Evolutionary conservation across 2,113 vertebrate species (phyloP), one percentile per base, ranked within the genome.

Genomic region (Phalacrocorax aristotelis): DNA sequence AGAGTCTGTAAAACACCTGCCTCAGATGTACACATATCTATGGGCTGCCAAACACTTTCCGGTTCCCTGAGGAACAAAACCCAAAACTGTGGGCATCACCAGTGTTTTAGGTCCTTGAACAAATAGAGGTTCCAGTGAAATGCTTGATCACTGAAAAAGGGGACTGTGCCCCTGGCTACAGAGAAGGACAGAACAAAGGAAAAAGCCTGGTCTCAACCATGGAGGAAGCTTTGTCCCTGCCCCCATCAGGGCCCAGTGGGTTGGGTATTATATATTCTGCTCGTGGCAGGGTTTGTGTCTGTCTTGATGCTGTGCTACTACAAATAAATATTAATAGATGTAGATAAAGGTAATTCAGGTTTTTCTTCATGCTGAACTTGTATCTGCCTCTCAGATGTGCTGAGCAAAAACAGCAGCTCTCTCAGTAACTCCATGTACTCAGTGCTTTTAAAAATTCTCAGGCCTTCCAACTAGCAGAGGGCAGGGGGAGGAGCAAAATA

Each of bases 181-280:
- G 65, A 17, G 36, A 29, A 69, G 36, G 84, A 23, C 61, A 75
- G 42, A 78, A 93, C 74, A 91, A 91, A 95, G 82, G 90, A n/a
- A 62, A 23, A 51, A 85, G 42, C 38, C 46, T 49, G 27, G 23
- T 46, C 72, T 71, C 13, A 19, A 38, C 44, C 71, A 5, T 4
- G 15, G 64, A 64, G 58, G 34, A 61, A 77, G 64, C 68, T 87
- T 74, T 89, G 64, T 89, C 77, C 87, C 81, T 78, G 72, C 36
- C 89, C 76, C 87, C 72, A 27, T 52, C 64, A 23, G 83, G 54
- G 76, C 42, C 68, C 77, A 6, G 30, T 54, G 87, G 49, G 79
- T 55, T 48, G 58, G 44, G 16, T 36, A 36, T 92, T 78, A 74
- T 11, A 9, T 42, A 51, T 93, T 84, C 89, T 34, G 52, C 83